A percentile compares a stretch with the other conserved stretches of the same genome.
phyloP scores from a whole-genome alignment of 2,888 invertebrate genomes.

The Macropis europaea region DNA sequence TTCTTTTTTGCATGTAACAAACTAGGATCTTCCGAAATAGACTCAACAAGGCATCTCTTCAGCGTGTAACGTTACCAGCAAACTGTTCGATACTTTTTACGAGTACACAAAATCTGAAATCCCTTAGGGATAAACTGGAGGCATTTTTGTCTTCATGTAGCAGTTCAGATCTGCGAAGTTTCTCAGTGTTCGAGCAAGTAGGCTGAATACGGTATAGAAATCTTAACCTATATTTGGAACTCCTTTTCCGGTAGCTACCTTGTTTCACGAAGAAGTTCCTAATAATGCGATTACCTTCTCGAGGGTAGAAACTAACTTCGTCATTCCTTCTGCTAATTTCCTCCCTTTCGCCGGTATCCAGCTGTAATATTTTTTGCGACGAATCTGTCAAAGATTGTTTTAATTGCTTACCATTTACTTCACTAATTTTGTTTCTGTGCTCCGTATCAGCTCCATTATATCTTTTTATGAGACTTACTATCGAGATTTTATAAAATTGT shows the following conservation, averaged over 20 bases:
- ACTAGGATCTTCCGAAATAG: too few relatives aligned
- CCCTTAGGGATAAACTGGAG: background rate
- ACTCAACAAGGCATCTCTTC: too few relatives aligned
- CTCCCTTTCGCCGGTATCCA: background rate
- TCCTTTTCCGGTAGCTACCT: conserved; percentile 11
- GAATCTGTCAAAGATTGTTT: background rate
- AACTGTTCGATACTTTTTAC: background rate
- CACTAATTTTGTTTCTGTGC: too few relatives aligned
- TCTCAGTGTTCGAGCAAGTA: conserved; percentile 15
- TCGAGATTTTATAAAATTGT: too few relatives aligned
- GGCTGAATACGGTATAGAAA: conserved; percentile 2
- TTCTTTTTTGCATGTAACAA: too few relatives aligned
- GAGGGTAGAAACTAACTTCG: conserved; percentile 17
- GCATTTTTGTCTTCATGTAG: conserved; percentile 10
- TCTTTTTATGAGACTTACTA: too few relatives aligned
- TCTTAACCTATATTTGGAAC: conserved; percentile 29
- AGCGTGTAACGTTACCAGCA: too few relatives aligned
- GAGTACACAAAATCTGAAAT: background rate
- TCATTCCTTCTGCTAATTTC: conserved; percentile 26
- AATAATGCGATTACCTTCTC: conserved; percentile 44
- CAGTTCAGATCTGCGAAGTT: conserved; percentile 22
- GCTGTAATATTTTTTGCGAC: background rate
- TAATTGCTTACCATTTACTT: background rate
- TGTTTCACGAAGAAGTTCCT: conserved; percentile 29
- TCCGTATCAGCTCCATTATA: too few relatives aligned